A percentile compares a stretch with the other conserved stretches of the same genome.
Evolutionary conservation across 2,113 vertebrate species (phyloP).

Genomic region (Crotalus tigris): DNA sequence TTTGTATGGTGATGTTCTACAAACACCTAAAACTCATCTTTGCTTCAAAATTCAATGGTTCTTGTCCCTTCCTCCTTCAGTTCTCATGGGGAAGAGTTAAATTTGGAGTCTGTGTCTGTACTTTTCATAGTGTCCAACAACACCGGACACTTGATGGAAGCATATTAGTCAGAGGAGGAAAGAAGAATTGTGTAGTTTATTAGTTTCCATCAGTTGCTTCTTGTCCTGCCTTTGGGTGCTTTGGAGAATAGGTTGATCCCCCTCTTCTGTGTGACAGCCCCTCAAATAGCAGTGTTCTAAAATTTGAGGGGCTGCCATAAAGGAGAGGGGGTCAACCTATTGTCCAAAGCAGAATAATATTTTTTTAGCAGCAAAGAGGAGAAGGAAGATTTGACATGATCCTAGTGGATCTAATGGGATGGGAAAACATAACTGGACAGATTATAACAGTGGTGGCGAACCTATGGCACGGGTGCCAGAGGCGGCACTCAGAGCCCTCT

Average conservation of each 20-base stretch:
- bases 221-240: too few species aligned
- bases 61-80: background rate
- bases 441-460: too few species aligned
- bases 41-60: constrained; percentile 33
- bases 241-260: too few species aligned
- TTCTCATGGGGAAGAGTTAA: background rate
- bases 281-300: too few species aligned
- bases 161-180: background rate
- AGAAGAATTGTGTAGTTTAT: background rate
- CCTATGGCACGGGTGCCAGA: too few species aligned
- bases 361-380: too few species aligned
- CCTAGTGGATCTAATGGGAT: too few species aligned
- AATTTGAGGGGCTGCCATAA: background rate
- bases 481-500: too few species aligned
- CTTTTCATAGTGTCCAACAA: rapidly evolving
- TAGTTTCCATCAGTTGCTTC: too few species aligned
- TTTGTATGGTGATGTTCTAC: constrained; percentile 22
- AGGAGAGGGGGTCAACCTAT: background rate
- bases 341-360: background rate
- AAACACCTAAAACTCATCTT: constrained; percentile 22
- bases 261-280: too few species aligned
- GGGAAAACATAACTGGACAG: too few species aligned
- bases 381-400: too few species aligned
- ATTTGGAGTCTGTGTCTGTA: background rate
- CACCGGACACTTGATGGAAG: background rate